Conservation (phyloP, 2,888 invertebrate genomes). For the Serrognathus titanus region DNA sequence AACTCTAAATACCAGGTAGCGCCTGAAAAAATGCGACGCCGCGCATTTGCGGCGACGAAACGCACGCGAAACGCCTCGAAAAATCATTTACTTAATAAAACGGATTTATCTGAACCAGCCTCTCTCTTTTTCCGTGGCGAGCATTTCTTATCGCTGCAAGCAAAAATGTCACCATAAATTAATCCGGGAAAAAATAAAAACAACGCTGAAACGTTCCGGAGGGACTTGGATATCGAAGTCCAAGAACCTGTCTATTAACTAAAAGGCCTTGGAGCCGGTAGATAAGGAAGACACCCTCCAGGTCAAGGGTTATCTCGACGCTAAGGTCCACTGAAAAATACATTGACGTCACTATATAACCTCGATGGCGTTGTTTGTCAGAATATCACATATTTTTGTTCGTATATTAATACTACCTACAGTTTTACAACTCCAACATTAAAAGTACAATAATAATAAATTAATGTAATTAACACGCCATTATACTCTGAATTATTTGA, state of each 20-base stretch:
- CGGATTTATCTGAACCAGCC: too few relatives aligned
- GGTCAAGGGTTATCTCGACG: conserved; percentile 29
- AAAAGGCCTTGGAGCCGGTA: conserved; percentile 25
- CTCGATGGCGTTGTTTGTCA: conserved; percentile 20
- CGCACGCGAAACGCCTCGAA: too few relatives aligned
- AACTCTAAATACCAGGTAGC: conserved; percentile 1
- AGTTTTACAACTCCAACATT: too few relatives aligned
- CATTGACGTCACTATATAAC: conserved; percentile 29
- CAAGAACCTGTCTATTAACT: conserved; percentile 26
- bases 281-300: conserved; percentile 24
- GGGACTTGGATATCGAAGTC: conserved; percentile 22
- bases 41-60: neutral
- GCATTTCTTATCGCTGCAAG: neutral
- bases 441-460: too few relatives aligned
- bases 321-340: conserved; percentile 26
- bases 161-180: conserved; percentile 21
- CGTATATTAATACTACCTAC: too few relatives aligned
- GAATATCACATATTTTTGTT: neutral
- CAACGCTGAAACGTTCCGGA: conserved; percentile 18
- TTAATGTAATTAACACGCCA: too few relatives aligned
- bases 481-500: too few relatives aligned
- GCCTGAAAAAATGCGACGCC: neutral
- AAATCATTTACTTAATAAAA: too few relatives aligned
- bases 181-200: conserved; percentile 14
- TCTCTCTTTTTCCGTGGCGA: too few relatives aligned